Conservation (phyloP, 53 echinoderm and acorn worm genomes). For the Zoroaster sp. region DNA sequence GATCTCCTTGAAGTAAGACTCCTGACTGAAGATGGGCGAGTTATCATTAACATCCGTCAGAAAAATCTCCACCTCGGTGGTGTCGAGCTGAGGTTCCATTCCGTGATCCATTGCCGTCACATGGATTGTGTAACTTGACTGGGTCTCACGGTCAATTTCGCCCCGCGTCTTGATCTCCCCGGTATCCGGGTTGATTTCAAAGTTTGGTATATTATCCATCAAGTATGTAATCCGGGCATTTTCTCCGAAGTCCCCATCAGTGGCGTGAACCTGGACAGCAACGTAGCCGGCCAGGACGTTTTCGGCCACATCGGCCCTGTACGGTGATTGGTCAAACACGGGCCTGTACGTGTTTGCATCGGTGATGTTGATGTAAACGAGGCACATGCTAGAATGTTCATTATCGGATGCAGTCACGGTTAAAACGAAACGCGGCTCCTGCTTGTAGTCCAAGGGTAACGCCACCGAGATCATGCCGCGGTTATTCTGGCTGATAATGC, state of each 20-base stretch:
- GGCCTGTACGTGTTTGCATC: constrained; percentile 90
- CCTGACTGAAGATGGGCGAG: constrained; percentile 73
- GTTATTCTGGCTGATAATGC: constrained; percentile 83
- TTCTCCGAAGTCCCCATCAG: constrained; percentile 87
- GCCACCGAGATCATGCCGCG: constrained; percentile 84
- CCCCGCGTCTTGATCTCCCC: constrained; percentile 76
- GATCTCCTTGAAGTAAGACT: constrained; percentile 63
- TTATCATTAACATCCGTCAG: constrained; percentile 96
- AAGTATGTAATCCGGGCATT: constrained; percentile 91
- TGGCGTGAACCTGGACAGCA: constrained; percentile 78
- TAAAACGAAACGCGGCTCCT: constrained; percentile 79
- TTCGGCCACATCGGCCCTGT: constrained; percentile 70
- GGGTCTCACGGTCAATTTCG: constrained; percentile 77
- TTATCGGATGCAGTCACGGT: constrained; percentile 89
- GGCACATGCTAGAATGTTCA: constrained; percentile 76
- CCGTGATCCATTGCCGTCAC: constrained; percentile 93
- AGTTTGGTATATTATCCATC: constrained; percentile 78
- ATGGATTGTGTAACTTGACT: constrained; percentile 76
- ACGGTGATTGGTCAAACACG: constrained; percentile 88
- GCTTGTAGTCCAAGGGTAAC: constrained; percentile 84
- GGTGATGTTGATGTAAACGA: constrained; percentile 83
- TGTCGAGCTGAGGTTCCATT: constrained; percentile 69
- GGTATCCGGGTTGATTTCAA: constrained; percentile 80
- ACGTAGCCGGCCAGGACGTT: constrained; percentile 65
- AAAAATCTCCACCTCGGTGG: constrained; percentile 86